Percentiles rank a stretch among this genome's conserved stretches.
These are phyloP conservation scores for Drosophila acutilabella DNA, from an alignment of 2,888 invertebrate species.

Conservation along the genomic window DNA sequence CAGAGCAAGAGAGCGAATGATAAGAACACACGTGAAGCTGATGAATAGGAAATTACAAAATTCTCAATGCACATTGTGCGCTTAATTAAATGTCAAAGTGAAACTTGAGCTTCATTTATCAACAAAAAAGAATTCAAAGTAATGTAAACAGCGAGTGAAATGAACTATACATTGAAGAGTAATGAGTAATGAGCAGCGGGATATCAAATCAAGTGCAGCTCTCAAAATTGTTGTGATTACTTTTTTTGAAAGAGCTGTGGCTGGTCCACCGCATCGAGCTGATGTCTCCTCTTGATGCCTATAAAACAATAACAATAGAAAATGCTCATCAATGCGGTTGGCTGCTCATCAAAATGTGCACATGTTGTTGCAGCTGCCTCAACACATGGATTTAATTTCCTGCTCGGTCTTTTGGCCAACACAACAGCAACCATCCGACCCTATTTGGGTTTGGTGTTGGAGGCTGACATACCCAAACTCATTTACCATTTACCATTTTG, in stretches of 20 bases:
- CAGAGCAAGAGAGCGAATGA: slow-evolving; percentile 34
- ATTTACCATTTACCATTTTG: slow-evolving; percentile 32
- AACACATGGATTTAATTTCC: slow-evolving; percentile 77
- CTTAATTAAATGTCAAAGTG: slow-evolving; percentile 64
- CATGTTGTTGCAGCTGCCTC: slow-evolving; percentile 46
- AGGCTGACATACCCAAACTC: slow-evolving; percentile 40
- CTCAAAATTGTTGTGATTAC: slow-evolving; percentile 40
- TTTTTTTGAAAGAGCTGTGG: slow-evolving; percentile 22
- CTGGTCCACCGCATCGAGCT: slow-evolving; percentile 11
- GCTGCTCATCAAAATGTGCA: slow-evolving; percentile 57
- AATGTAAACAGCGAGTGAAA: not conserved
- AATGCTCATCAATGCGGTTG: slow-evolving; percentile 62
- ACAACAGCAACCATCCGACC: slow-evolving; percentile 26
- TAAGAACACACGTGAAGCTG: slow-evolving; percentile 48
- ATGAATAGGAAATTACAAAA: slow-evolving; percentile 72
- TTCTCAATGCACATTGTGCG: slow-evolving; percentile 60
- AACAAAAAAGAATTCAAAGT: not conserved
- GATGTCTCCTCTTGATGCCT: slow-evolving; percentile 7
- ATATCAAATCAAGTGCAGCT: not conserved
- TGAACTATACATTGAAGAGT: not conserved
- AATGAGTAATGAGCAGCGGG: not conserved
- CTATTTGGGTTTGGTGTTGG: slow-evolving; percentile 49
- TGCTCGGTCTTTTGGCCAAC: slow-evolving; percentile 32
- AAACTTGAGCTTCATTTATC: slow-evolving; percentile 1
- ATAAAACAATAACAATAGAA: slow-evolving; percentile 58